Percentiles rank a stretch among this genome's conserved stretches.
These are phyloP conservation scores for Melanotaenia boesemani DNA, from an alignment of 2,797 vertebrate species.

Conservation along the genomic window DNA sequence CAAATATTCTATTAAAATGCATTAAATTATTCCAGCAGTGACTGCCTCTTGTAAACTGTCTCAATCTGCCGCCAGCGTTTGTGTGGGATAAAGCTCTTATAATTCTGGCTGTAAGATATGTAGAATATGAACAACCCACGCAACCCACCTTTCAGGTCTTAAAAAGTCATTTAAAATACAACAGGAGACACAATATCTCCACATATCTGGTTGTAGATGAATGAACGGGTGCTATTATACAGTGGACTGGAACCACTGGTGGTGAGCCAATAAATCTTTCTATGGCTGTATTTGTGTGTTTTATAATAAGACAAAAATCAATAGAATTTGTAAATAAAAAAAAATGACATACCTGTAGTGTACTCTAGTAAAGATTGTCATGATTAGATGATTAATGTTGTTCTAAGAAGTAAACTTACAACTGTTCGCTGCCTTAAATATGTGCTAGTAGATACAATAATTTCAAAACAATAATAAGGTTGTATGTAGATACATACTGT, in stretches of 20 bases:
- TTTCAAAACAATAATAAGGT: too few species aligned
- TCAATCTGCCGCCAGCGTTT: slow-evolving; percentile 38
- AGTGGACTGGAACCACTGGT: neutral
- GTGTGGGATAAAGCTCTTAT: slow-evolving; percentile 27
- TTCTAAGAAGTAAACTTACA: too few species aligned
- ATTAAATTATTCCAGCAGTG: slow-evolving; percentile 36
- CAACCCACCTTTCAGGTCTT: neutral
- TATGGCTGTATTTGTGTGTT: too few species aligned
- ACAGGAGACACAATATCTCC: neutral
- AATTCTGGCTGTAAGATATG: slow-evolving; percentile 13
- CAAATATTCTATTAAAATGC: slow-evolving; percentile 8
- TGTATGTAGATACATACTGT: too few species aligned
- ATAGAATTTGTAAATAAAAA: neutral
- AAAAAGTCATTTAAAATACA: neutral
- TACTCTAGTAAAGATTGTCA: neutral
- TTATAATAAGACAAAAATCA: too few species aligned
- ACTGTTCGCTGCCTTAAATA: too few species aligned
- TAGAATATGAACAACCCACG: slow-evolving; percentile 22
- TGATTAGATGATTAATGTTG: too few species aligned
- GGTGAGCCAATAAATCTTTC: neutral
- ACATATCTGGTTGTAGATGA: neutral
- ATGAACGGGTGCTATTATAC: neutral
- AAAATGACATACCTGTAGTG: too few species aligned
- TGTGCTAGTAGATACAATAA: too few species aligned
- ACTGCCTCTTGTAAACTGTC: slow-evolving; percentile 37